These are phyloP conservation scores for Idaea biselata DNA, from an alignment of 2,888 invertebrate species.

Conservation along the genomic window DNA sequence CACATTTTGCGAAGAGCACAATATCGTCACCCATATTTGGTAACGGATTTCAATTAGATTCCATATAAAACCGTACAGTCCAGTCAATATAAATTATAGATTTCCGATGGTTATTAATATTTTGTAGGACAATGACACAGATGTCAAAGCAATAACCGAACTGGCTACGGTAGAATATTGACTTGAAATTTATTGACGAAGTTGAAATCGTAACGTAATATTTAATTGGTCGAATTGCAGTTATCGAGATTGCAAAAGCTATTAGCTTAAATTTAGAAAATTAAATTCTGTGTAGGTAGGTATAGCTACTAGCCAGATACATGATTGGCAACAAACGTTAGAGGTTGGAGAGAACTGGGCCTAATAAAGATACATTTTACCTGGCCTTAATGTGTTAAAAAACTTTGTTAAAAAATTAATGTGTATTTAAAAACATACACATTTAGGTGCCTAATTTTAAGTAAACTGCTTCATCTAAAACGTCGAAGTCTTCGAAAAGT, in stretches of 20 bases:
- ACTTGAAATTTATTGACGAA: neutral
- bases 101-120: constrained; percentile 2
- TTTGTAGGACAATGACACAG: neutral
- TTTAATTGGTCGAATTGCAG: neutral
- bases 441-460: too few relatives aligned
- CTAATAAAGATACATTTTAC: too few relatives aligned
- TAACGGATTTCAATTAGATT: neutral
- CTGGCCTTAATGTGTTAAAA: too few relatives aligned
- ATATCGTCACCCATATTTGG: neutral
- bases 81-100: constrained; percentile 5
- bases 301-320: neutral
- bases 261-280: neutral
- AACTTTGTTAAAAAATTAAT: too few relatives aligned
- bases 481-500: too few relatives aligned
- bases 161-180: neutral
- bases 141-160: constrained; percentile 1
- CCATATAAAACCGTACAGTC: neutral
- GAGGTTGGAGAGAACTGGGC: neutral
- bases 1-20: too few relatives aligned
- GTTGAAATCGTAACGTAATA: neutral
- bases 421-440: too few relatives aligned
- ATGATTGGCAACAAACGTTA: neutral
- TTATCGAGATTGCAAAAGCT: neutral
- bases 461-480: too few relatives aligned
- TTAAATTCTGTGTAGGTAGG: neutral